Evolutionary conservation across 2,888 invertebrate species (phyloP), one percentile per base, ranked within the genome.

Genomic region (Punctoribates punctum): DNA sequence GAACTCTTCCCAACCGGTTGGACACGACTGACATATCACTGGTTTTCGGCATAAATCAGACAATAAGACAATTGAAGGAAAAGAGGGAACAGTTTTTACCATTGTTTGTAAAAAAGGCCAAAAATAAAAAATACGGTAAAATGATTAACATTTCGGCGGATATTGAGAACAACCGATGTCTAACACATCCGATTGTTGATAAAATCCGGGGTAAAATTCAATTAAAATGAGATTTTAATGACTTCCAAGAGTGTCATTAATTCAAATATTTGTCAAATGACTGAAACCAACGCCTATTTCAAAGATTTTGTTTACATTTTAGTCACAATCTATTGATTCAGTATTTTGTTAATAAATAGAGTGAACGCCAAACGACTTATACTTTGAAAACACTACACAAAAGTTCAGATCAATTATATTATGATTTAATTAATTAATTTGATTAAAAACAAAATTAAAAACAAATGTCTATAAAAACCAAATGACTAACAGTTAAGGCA

Each of bases 1-100:
- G 82, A 88, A 92, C 42, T 88, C 88, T n/a, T 90, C 85, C 96
- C 96, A 96, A 83, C 93, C 88, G 74, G 90, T 89, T 0, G 95
- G 96, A 84, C 96, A 96, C 17, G 72, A 72, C 72, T 72, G 72
- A 72, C 72, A 72, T 46, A 72, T 72, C 48, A 72, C 72, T 72
- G 46, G 25, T 25, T 60, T 42, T 42, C 6, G 42, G 11, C 13
- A 42, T 42, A 1, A 11, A 72, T 25, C 13, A 34, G n/a, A 23
- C 25, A 57, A 15, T 17, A 60, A 27, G 13, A 60, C 23, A 25
- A 23, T 25, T 23, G 57, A 23, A 27, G 17, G 8, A 2, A 25
- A 8, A 6, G 11, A 13, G 5, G 11, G 23, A 27, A 15, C 57
- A 57, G 8, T 57, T 57, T 25, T 57, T 57, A 57, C 57, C 57